Conservation (phyloP, 2,113 vertebrate species). For the Leptobrachium leishanense region DNA sequence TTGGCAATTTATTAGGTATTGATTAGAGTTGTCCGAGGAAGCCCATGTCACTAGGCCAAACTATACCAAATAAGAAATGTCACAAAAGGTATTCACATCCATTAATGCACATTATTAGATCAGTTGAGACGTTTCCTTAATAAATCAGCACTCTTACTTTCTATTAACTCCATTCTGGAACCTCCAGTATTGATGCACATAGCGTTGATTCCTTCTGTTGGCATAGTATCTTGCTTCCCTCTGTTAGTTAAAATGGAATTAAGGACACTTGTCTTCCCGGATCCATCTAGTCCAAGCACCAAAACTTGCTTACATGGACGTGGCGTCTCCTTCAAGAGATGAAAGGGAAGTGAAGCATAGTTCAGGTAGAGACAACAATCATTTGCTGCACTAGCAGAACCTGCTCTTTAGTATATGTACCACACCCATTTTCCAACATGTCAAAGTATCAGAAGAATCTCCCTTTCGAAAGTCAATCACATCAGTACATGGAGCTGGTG, state of each 20-base stretch:
- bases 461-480: no score
- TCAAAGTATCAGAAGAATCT: no score
- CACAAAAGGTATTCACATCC: no score
- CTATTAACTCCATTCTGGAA: conserved; percentile 81
- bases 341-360: conserved; percentile 23
- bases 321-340: conserved; percentile 60
- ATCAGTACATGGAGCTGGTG: no score
- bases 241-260: conserved; percentile 74
- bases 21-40: no score
- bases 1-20: no score
- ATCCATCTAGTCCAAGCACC: conserved; percentile 88
- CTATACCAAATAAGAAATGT: no score
- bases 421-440: not conserved
- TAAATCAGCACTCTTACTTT: conserved; percentile 72
- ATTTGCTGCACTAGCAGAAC: not conserved
- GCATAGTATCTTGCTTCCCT: conserved; percentile 69
- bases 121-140: no score
- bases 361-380: not conserved
- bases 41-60: no score
- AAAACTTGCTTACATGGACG: conserved; percentile 73
- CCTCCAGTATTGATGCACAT: conserved; percentile 79
- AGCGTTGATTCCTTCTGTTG: conserved; percentile 83
- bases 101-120: no score
- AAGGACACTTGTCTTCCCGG: conserved; percentile 90
- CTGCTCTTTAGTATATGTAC: not conserved